A percentile compares a stretch with the other conserved stretches of the same genome.
Evolutionary conservation across 2,113 vertebrate genomes (phyloP).

Genomic region (Phylloscopus trochiloides): DNA sequence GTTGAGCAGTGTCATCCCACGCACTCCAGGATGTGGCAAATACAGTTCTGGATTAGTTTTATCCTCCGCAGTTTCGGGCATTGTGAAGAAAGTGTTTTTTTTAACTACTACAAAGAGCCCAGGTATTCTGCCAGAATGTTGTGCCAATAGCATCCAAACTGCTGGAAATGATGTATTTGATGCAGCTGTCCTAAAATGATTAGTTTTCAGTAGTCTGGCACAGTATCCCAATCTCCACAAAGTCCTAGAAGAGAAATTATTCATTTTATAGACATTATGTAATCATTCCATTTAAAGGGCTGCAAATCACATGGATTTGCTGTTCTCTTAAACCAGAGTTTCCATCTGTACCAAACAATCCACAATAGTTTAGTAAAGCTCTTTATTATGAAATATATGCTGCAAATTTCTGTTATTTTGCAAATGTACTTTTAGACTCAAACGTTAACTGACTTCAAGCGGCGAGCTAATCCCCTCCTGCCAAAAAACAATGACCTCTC

Average conservation of each 20-base stretch:
- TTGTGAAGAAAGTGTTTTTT: conserved; percentile 47
- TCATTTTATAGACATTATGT: conserved; percentile 67
- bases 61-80: conserved; percentile 63
- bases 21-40: conserved; percentile 76
- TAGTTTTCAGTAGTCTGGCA: conserved; percentile 64
- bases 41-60: conserved; percentile 74
- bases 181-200: conserved; percentile 41
- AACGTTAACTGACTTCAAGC: not conserved
- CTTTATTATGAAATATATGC: conserved; percentile 3
- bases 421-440: not conserved
- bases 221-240: conserved; percentile 55
- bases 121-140: conserved; percentile 34
- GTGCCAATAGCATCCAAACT: conserved; percentile 3
- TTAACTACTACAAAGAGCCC: not conserved
- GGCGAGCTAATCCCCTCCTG: not conserved
- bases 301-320: conserved; percentile 47
- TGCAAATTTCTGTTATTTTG: not conserved
- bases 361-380: conserved; percentile 16
- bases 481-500: not conserved
- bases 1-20: conserved; percentile 90
- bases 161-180: conserved; percentile 39
- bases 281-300: conserved; percentile 47
- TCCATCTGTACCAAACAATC: conserved; percentile 31
- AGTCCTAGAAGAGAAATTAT: conserved; percentile 68
- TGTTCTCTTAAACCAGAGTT: conserved; percentile 41